A percentile compares a stretch with the other conserved stretches of the same genome.
Evolutionary conservation across 2,888 invertebrate genomes (phyloP).

Genomic region (Dicyrtomina minuta): DNA sequence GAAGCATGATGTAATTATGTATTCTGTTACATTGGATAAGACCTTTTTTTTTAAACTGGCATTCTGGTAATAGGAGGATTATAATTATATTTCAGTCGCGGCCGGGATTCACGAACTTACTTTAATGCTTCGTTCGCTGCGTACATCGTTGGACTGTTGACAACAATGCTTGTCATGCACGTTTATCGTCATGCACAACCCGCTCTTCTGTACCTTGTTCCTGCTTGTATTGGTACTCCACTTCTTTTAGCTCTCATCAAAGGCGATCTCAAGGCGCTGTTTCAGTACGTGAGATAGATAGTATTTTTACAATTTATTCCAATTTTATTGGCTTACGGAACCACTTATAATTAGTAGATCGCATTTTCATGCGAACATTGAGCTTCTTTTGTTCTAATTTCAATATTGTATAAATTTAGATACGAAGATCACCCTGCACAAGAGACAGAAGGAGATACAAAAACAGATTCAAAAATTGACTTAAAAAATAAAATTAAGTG

Average conservation of each 20-base stretch:
- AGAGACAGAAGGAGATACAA: background rate
- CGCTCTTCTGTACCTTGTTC: slow-evolving; percentile 93
- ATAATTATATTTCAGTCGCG: background rate
- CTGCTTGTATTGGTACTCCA: slow-evolving; percentile 91
- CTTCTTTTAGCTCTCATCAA: slow-evolving; percentile 80
- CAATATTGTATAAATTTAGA: background rate
- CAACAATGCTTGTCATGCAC: slow-evolving; percentile 97
- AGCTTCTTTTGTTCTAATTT: background rate
- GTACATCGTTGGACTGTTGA: slow-evolving; percentile 87
- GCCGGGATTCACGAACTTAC: slow-evolving; percentile 75
- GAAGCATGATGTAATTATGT: background rate
- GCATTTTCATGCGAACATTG: too few species aligned
- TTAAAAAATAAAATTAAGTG: too few species aligned
- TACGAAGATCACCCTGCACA: slow-evolving; percentile 5
- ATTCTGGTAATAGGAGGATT: too few species aligned
- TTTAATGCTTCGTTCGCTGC: slow-evolving; percentile 90
- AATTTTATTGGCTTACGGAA: too few species aligned
- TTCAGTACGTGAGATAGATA: slow-evolving; percentile 71
- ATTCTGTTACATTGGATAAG: background rate
- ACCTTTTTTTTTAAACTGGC: too few species aligned
- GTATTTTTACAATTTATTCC: background rate
- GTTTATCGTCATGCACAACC: slow-evolving; percentile 98
- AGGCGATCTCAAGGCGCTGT: slow-evolving; percentile 85
- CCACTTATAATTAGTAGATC: too few species aligned
- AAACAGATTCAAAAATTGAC: background rate